A percentile compares a stretch with the other conserved stretches of the same genome.
Evolutionary conservation across 1,140 invertebrate species (phyloP).

Genomic region (Lithobius niger): DNA sequence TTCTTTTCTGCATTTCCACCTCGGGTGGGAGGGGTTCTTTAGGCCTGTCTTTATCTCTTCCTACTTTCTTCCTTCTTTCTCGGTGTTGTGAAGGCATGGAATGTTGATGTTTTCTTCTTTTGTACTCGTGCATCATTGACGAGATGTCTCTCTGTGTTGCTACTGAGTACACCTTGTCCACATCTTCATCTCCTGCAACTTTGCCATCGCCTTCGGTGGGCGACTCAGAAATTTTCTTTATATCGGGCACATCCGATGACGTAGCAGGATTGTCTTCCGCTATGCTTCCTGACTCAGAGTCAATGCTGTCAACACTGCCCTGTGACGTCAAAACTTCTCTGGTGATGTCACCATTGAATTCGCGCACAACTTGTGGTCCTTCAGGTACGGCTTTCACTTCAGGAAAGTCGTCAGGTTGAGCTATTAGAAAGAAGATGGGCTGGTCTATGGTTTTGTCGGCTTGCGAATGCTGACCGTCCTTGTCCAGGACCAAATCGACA

Average conservation of each 20-base stretch:
- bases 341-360: too few relatives aligned
- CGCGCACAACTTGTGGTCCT: conserved; percentile 15
- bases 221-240: too few relatives aligned
- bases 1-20: too few relatives aligned
- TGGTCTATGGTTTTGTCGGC: conserved; percentile 43
- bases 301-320: conserved; percentile 12
- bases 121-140: conserved; percentile 44
- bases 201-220: conserved; percentile 6
- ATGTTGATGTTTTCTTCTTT: conserved; percentile 42
- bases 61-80: conserved; percentile 22
- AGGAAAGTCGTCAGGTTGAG: conserved; percentile 45
- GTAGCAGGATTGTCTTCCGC: conserved; percentile 12
- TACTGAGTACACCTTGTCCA: conserved; percentile 36
- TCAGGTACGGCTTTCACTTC: conserved; percentile 32
- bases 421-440: conserved; percentile 47
- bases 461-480: conserved; percentile 39
- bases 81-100: conserved; percentile 32
- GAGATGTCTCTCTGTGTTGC: conserved; percentile 38
- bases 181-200: conserved; percentile 13
- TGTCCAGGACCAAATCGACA: conserved; percentile 44
- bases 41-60: background rate
- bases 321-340: too few relatives aligned
- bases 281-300: conserved; percentile 11
- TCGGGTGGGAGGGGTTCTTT: background rate
- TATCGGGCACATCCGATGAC: conserved; percentile 15